Conservation (phyloP, 2,113 vertebrate genomes). For the Proterorhinus semilunaris region DNA sequence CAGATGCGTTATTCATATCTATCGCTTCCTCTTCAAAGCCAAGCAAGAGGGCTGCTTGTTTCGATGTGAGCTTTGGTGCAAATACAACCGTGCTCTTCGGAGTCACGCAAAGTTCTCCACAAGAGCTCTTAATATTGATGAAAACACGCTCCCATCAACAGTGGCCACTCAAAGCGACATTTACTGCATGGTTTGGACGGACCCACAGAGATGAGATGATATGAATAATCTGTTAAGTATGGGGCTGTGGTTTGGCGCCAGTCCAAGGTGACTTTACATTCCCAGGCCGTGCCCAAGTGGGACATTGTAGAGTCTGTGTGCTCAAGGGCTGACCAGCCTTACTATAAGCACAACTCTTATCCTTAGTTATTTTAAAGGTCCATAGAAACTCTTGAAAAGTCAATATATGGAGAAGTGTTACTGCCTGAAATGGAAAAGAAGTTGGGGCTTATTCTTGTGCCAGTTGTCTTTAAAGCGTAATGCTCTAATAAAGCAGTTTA, state of each 20-base stretch:
- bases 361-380: background rate
- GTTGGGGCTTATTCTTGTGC: too few relatives aligned
- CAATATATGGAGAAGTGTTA: too few relatives aligned
- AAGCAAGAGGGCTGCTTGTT: slow-evolving; percentile 31
- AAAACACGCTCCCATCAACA: slow-evolving; percentile 29
- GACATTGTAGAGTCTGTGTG: slow-evolving; percentile 4
- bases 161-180: slow-evolving; percentile 38
- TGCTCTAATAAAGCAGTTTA: too few relatives aligned
- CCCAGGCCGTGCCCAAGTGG: slow-evolving; percentile 26
- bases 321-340: slow-evolving; percentile 24
- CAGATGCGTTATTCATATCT: slow-evolving; percentile 52
- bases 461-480: too few relatives aligned
- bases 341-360: background rate
- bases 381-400: too few relatives aligned
- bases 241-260: slow-evolving; percentile 45
- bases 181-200: slow-evolving; percentile 35
- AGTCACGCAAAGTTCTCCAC: slow-evolving; percentile 41
- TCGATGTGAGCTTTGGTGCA: slow-evolving; percentile 24
- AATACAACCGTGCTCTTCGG: slow-evolving; percentile 28
- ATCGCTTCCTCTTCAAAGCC: slow-evolving; percentile 28
- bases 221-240: slow-evolving; percentile 57
- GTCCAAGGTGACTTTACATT: slow-evolving; percentile 35
- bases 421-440: too few relatives aligned
- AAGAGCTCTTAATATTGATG: slow-evolving; percentile 43
- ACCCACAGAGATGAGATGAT: slow-evolving; percentile 36